Conservation (phyloP, 2,797 vertebrate genomes). For the Tragopan temminckii region DNA sequence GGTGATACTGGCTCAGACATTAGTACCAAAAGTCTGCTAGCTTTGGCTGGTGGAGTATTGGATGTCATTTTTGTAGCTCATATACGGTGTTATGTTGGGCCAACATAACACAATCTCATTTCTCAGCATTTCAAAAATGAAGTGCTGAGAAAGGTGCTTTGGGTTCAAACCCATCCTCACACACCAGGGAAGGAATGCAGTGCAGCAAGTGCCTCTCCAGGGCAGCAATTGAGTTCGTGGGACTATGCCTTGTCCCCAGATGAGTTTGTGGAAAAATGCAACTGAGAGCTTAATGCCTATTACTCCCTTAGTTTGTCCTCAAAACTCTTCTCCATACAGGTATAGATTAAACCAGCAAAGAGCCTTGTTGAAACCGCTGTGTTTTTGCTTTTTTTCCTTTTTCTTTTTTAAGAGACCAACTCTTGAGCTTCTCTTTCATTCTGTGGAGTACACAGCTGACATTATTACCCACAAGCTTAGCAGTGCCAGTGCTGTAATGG, state of each 20-base stretch:
- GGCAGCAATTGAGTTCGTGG: fast-evolving
- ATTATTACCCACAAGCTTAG: slow-evolving; percentile 38
- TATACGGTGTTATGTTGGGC: background rate
- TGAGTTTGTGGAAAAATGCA: background rate
- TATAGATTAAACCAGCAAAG: slow-evolving; percentile 9
- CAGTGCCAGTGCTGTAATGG: slow-evolving; percentile 17
- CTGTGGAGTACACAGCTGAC: slow-evolving; percentile 19
- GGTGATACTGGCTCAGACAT: background rate
- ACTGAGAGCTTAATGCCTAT: background rate
- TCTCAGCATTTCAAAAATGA: background rate
- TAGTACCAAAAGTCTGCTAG: background rate
- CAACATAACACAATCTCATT: background rate
- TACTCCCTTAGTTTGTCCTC: background rate
- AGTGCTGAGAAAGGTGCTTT: background rate
- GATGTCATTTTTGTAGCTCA: background rate
- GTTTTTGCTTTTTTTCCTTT: background rate
- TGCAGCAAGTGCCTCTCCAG: background rate
- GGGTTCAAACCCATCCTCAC: background rate
- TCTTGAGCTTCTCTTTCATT: slow-evolving; percentile 16
- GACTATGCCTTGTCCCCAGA: background rate
- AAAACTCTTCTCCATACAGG: background rate
- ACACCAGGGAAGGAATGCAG: background rate
- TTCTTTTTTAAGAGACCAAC: background rate
- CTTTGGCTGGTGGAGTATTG: background rate
- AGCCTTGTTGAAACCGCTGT: background rate